Base-by-base conservation (phyloP, 2,888 invertebrate genomes). In the Chloroclystis v-ata region DNA sequence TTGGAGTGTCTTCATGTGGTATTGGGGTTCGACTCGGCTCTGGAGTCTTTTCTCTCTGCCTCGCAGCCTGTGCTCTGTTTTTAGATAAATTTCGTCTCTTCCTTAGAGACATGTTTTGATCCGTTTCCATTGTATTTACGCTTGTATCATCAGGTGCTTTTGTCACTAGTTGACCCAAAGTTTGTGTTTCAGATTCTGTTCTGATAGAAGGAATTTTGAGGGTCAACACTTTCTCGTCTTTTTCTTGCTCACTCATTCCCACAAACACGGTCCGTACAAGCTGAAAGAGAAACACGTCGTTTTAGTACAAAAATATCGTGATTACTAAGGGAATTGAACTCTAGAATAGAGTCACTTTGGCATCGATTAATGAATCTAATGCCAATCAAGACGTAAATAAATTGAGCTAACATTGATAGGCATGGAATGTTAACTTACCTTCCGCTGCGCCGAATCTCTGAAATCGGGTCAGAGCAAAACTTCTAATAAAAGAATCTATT, bases 1-100 rank as follows among this genome's bases (percentile, higher is more conserved):
- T 92, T 6, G 92, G 91, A 37, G 91, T 90, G 49, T 92, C 92
- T 56, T 92, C 90, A 43, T 85, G 84, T 16, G 86, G 86, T 14
- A 89, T 71, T 16, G 81, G 81, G 45, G 81, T 78, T 63, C 84
- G 75, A 28, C 82, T 75, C 1, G 89, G 87, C 60, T 89, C 89
- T 4, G 89, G 89, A 8, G 89, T 89, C 48, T 89, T 84, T 61
- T 89, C 89, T 59, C 89, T 75, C 46, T 85, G 84, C 47, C 86
- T 77, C 7, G 84, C 71, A 46, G 82, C 81, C 59, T 81, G 82
- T 10, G 82, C 81, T 65, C 90, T 82, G 54, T 89, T 90, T 63
- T 90, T 90, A 0, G 90, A 89, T 30, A 91, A 75, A 55, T 90
- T 91, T 52, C 93, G 87, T 37, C 92, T 87, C 60, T 91, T 91